Base-by-base conservation (phyloP, 2,797 vertebrate genomes). In the Pangasius mekongensis region DNA sequence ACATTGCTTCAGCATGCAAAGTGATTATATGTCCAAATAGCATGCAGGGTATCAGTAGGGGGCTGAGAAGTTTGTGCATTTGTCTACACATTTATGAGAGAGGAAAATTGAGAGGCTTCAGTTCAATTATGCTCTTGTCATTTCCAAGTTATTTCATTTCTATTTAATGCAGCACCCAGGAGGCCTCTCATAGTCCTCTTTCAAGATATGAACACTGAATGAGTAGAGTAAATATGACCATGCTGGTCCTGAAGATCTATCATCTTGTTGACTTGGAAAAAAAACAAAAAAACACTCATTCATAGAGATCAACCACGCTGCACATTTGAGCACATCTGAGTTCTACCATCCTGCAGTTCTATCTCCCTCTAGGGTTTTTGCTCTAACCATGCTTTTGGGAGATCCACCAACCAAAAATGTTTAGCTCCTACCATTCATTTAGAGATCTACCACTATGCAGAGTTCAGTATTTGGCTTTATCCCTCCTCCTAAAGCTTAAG, bases 91-190 rank as follows among this genome's bases (percentile, higher is more conserved):
- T 84, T 77, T 54, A 49, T 66, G n/a, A 47, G 56, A 82, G 56
- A 1, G 39, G 86, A 47, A 36, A 62, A 64, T 62, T 74, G 56
- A 69, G 77, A 60, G 49, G 36, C 71, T 84, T 76, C 69, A 30
- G 58, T 64, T 76, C 56, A 64, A 83, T 87, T 87, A 83, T 14
- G 81, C 71, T 84, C 56, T 64, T 77, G 43, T 76, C n/a, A 54
- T 66, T 77, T n/a, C 43, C 33, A n/a, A 8, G 33, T 62, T 60
- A 39, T 16, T 82, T 67, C 27, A 22, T 78, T 77, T 52, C 43
- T 43, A 52, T 78, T 66, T 36, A 52, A 58, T 62, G 56, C n/a
- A 14, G 20, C 60, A 52, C 60, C 18, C 18, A 33, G 56, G 43
- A 64, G 73, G 47, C 43, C 58, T 78, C 39, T 83, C 3, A n/a